Base-by-base conservation (phyloP, 2,113 vertebrate species). In the Tylochromis polylepis region DNA sequence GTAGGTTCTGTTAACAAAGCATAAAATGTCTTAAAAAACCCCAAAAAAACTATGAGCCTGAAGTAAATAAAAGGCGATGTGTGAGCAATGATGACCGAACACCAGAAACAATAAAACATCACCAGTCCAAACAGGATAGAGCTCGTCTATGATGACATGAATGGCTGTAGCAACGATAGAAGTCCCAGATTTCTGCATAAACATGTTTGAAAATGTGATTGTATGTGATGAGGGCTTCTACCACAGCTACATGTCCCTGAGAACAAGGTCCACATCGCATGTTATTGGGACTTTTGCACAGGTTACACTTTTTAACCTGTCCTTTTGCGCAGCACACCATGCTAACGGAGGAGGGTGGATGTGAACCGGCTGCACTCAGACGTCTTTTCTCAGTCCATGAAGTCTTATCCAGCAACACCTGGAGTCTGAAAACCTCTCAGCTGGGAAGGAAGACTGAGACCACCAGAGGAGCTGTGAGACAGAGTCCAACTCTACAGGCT, bases 171-270 rank as follows among this genome's bases (percentile, higher is more conserved):
- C 15, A 41, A 14, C 29, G 18, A 67, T 0, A 59, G 55, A 51
- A 75, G 29, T 49, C 12, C 67, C 9, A 0, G 12, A 11, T 29
- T 46, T 59, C 79, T 65, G 14, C 49, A 57, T 2, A 38, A 34
- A 34, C 29, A 0, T 34, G 59, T 60, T 60, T 34, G 2, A 46
- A 55, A 22, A 67, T 22, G 34, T 14, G 34, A 59, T 0, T 15
- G 22, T 2, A 7, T 36, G 3, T 55, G 36, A 49, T 12, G 79
- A 20, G 14, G 41, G 10, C 56, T 53, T 77, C 80, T 75, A 41
- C 46, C 20, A 55, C 3, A 16, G 65, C 72, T 57, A 51, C 56
- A 24, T 3, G 80, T 89, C 86, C 84, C 92, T 89, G 92, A 92
- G 89, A 92, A 85, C 72, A 14, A 27, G 24, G 84, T 34, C 53